These are phyloP conservation scores for Andinoacara biseriatus DNA, from an alignment of 2,113 vertebrate species.

Conservation along the genomic window DNA sequence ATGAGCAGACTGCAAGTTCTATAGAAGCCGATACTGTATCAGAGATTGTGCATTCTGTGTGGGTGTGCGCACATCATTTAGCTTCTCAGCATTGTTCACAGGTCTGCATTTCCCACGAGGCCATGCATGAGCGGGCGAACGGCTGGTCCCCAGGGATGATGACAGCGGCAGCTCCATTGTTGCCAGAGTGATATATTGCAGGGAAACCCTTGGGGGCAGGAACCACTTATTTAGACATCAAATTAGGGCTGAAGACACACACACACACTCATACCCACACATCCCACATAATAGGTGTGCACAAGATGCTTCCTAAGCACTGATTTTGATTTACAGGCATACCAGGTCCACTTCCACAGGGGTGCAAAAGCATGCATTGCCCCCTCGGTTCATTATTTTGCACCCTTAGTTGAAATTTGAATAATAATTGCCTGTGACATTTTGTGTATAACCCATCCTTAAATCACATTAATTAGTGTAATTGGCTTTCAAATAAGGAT, in stretches of 20 bases:
- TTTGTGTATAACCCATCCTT: background rate
- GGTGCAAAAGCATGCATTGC: background rate
- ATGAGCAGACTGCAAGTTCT: slow-evolving; percentile 28
- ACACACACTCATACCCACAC: slow-evolving; percentile 37
- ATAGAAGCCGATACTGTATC: slow-evolving; percentile 17
- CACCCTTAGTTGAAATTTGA: slow-evolving; percentile 4
- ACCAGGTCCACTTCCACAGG: background rate
- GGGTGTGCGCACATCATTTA: slow-evolving; percentile 49
- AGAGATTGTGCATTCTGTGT: slow-evolving; percentile 13
- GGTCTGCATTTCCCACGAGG: slow-evolving; percentile 70
- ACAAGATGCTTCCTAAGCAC: slow-evolving; percentile 26
- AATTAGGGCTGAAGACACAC: slow-evolving; percentile 72
- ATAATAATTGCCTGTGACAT: slow-evolving; percentile 8
- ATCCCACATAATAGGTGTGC: slow-evolving; percentile 20
- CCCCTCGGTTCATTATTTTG: slow-evolving; percentile 2
- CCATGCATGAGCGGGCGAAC: slow-evolving; percentile 64
- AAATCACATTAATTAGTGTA: background rate
- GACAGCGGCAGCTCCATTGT: slow-evolving; percentile 67
- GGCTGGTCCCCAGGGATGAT: slow-evolving; percentile 62
- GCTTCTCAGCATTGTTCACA: slow-evolving; percentile 42
- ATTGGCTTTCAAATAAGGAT: background rate
- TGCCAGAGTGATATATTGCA: slow-evolving; percentile 72
- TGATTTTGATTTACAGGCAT: slow-evolving; percentile 26
- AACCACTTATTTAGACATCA: slow-evolving; percentile 81
- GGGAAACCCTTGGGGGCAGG: slow-evolving; percentile 61